A percentile compares a stretch with the other conserved stretches of the same genome.
Evolutionary conservation across 1,140 invertebrate genomes (phyloP).

Genomic region (Bradysia coprophila): DNA sequence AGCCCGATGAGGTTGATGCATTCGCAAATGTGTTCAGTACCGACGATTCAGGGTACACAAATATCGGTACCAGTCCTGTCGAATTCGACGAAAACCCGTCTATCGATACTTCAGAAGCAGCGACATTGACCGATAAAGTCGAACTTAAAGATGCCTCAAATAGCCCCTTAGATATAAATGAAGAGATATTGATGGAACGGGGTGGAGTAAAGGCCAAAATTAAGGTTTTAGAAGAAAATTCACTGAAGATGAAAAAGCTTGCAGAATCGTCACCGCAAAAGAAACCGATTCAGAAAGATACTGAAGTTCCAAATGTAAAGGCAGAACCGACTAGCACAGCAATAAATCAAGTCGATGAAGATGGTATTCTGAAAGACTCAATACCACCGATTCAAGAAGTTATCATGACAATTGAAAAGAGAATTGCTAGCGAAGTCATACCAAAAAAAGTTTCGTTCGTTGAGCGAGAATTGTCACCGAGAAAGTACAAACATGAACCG

Average conservation of each 20-base stretch:
- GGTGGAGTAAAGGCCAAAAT: constrained; percentile 28
- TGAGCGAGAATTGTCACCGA: background rate
- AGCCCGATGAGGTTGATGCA: constrained; percentile 24
- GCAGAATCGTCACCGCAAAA: background rate
- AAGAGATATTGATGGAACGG: constrained; percentile 16
- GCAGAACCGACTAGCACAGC: background rate
- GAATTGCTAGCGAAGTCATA: constrained; percentile 4
- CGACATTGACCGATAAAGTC: constrained; percentile 26
- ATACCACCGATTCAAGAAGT: background rate
- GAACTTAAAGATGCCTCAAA: constrained; percentile 26
- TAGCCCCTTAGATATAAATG: constrained; percentile 22
- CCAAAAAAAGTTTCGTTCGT: background rate
- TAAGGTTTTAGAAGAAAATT: constrained; percentile 24
- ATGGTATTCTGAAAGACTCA: background rate
- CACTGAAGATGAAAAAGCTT: constrained; percentile 3
- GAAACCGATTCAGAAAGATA: background rate
- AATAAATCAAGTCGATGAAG: background rate
- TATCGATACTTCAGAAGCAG: constrained; percentile 26
- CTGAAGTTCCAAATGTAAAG: background rate
- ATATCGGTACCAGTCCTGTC: constrained; percentile 27
- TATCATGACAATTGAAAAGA: constrained; percentile 11
- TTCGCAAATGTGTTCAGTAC: constrained; percentile 12
- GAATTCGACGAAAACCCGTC: constrained; percentile 19
- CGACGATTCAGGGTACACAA: constrained; percentile 11
- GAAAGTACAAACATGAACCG: background rate